These are phyloP conservation scores for Cantharis flavilabris DNA, from an alignment of 2,888 invertebrate species.

Conservation along the genomic window DNA sequence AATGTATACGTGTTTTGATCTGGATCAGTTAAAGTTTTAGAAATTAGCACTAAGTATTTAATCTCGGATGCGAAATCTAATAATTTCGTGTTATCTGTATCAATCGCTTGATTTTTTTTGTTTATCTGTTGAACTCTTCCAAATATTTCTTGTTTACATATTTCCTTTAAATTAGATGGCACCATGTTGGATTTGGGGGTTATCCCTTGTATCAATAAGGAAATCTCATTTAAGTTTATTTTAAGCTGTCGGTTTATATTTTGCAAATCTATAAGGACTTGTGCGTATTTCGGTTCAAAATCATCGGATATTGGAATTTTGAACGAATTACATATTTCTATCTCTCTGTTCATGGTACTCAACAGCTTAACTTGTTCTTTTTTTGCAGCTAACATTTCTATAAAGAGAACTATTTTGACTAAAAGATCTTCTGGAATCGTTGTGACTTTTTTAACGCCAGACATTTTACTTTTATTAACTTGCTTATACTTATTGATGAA, in stretches of 20 bases:
- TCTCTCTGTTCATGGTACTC: conserved; percentile 86
- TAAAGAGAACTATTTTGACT: conserved; percentile 84
- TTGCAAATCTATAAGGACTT: conserved; percentile 85
- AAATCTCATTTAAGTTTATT: conserved; percentile 83
- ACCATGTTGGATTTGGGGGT: conserved; percentile 78
- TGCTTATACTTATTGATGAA: conserved; percentile 73
- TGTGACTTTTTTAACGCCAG: conserved; percentile 59
- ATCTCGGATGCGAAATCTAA: conserved; percentile 83
- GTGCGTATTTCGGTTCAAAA: conserved; percentile 91
- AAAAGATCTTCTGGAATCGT: conserved; percentile 85
- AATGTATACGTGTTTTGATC: conserved; percentile 89
- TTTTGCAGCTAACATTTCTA: conserved; percentile 83
- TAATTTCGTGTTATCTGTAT: conserved; percentile 63
- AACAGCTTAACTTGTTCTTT: conserved; percentile 78
- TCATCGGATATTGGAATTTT: conserved; percentile 76
- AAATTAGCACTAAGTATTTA: conserved; percentile 87
- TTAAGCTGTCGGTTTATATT: conserved; percentile 88
- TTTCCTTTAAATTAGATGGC: conserved; percentile 85
- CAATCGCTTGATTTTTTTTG: conserved; percentile 62
- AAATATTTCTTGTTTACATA: conserved; percentile 82
- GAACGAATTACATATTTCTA: conserved; percentile 83
- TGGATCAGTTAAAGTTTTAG: conserved; percentile 77
- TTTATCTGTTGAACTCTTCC: conserved; percentile 78
- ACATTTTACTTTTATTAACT: conserved; percentile 69
- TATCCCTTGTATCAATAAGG: conserved; percentile 81